Base-by-base conservation (phyloP, 2,888 invertebrate genomes). In the Drosophila rellima region DNA sequence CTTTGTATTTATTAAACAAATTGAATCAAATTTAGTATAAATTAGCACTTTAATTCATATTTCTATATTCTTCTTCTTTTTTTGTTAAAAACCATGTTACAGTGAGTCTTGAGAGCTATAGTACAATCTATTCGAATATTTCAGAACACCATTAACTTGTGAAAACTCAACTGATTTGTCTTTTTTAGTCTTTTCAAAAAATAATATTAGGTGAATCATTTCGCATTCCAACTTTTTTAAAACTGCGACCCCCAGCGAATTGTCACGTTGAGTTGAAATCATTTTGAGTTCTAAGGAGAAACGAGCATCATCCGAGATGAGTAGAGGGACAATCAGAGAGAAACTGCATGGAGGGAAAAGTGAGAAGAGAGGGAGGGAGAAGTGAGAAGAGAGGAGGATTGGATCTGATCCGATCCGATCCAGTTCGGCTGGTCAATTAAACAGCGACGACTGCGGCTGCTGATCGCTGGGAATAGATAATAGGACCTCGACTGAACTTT, bases 401-500 rank as follows among this genome's bases (percentile, higher is more conserved):
- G 37, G 52, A 40, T 33, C 37, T 42, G 37, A 20, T 47, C 23
- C 45, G 48, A 64, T 60, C 52, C 72, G 71, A 64, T 71, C 71
- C 72, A 65, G 78, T 61, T 64, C 70, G 72, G 71, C 51, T 72
- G 85, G 85, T 84, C 88, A 87, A 87, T 85, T 85, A 85, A 83
- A 80, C 74, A 54, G 51, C 56, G 51, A 71, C 60, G 78, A 64
- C 51, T 59, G 56, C 48, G 51, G 45, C 45, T 62, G 73, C 87
- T 84, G 90, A 91, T 91, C 91, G 90, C 87, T 79, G 76, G 79
- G 78, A 80, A 90, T 85, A 85, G 91, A 91, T 91, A 91, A 87
- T 80, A 82, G 78, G 85, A 91, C 90, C 91, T 84, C 82, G 73
- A 69, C 79, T 91, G 91, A 91, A 90, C 91, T 91, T 84, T 90